Conservation (phyloP, 2,113 vertebrate species). For the Fregetta grallaria region DNA sequence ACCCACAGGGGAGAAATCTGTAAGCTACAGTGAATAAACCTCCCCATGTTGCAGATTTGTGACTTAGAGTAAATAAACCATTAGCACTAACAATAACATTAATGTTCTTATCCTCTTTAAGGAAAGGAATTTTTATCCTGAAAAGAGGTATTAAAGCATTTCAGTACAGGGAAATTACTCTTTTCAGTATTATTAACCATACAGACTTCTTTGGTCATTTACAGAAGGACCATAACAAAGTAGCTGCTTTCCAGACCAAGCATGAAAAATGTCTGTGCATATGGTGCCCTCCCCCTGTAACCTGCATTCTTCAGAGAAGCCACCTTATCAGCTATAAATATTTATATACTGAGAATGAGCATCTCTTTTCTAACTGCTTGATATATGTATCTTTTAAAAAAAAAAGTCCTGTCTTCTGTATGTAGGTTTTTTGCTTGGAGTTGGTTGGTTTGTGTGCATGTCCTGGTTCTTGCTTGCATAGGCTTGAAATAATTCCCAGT, state of each 20-base stretch:
- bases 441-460: not conserved
- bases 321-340: not conserved
- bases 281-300: not conserved
- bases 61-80: slow-evolving; percentile 31
- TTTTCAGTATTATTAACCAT: not conserved
- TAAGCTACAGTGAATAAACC: slow-evolving; percentile 18
- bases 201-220: not conserved
- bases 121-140: slow-evolving; percentile 39
- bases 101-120: slow-evolving; percentile 18
- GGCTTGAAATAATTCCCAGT: not conserved
- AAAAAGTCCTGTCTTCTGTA: not conserved
- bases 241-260: not conserved
- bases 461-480: not conserved
- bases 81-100: not conserved
- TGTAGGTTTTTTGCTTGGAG: not conserved
- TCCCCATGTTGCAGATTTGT: not conserved
- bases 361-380: not conserved
- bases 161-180: not conserved
- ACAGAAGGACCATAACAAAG: not conserved
- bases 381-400: not conserved
- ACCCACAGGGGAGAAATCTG: not conserved
- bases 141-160: not conserved
- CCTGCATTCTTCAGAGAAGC: not conserved
- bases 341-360: not conserved
- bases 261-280: not conserved